Base-by-base conservation (phyloP, 2,797 vertebrate species). In the Diplodus sargus region DNA sequence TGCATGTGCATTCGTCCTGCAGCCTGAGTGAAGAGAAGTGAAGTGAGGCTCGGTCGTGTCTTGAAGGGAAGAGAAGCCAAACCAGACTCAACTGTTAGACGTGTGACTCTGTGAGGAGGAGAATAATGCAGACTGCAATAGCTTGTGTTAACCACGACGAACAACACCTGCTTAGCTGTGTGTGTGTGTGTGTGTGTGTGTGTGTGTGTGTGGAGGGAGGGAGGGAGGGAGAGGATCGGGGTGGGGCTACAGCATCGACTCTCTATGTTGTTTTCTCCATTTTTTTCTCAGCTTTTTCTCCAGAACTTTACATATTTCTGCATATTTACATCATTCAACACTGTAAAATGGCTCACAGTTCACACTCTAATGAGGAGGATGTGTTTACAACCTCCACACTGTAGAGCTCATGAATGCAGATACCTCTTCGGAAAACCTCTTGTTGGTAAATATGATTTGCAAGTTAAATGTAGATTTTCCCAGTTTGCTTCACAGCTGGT, bases 61-160 rank as follows among this genome's bases (percentile, higher is more conserved):
- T 69, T 69, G 53, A 59, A 7, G 53, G 51, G 67, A 77, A 77
- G 42, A 62, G 42, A 81, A 39, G 61, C 39, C 22, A 64, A 69
- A 69, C 52, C 66, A 67, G 45, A 74, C 28, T 49, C 48, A 79
- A 71, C 74, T 74, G 82, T 59, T 74, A 8, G 62, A 70, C 61
- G 48, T 12, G 8, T 13, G 20, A 75, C 15, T 60, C 17, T 72
- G 58, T 49, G 69, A 58, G 57, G 51, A 79, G 67, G 51, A 79
- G 70, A 70, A 43, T 18, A 67, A 75, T 73, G 70, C 79, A 80
- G 63, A 68, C 74, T 75, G 79, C 58, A 70, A 10, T 78, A 60
- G 64, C 64, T 74, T 30, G 57, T n/a, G 83, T 85, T 90, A 90
- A 90, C 87, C 90, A 88, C 85, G 59, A 72, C 11, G 12, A 82